Base-by-base conservation (phyloP, 2,113 vertebrate genomes). In the Ophiodon elongatus region DNA sequence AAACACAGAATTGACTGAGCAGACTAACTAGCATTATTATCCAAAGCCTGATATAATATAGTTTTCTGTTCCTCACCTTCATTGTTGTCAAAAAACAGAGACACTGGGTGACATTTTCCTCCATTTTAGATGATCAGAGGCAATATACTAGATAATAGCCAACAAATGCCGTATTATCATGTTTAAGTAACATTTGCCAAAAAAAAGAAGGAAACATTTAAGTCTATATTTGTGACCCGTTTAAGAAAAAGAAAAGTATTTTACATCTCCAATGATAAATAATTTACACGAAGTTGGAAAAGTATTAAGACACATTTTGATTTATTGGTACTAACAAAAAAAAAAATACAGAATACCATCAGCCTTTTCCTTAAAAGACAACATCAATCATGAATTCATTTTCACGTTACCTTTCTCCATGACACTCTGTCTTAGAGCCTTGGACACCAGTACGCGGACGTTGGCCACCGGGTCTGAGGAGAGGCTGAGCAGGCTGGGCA, bases 381-480 rank as follows among this genome's bases (percentile, higher is more conserved):
- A 19, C 13, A 62, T 57, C 1, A 5, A 17, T 1, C 14, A 7
- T 15, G 25, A 10, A 2, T 77, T 31, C 19, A 33, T 68, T 65
- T 52, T 13, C 1, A 29, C 6, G 35, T 79, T 84, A 97, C 97
- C 96, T 97, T 97, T 98, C 91, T 97, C 97, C 94, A 97, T 65
- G 5, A 98, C 85, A 0, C 95, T 97, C 91, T 97, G 97, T 43
- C 96, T 90, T 1, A 98, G 94, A 2, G 97, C 96, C 85, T 97
- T 97, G 87, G 97, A 97, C 0, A 98, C 96, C 88, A 97, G 91
- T 6, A 97, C 96, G 2, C 97, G 93, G 1, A 97, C 96, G 0
- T 97, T 97, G 17, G 97, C 97, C 84, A 96, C 97, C 0, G 97
- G 97, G 85, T 97, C 97, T 0, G 95, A 96, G 0, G 96, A 96